Evolutionary conservation across 2,113 vertebrate genomes (phyloP), one percentile per base, ranked within the genome.

Genomic region (Catharus minimus): DNA sequence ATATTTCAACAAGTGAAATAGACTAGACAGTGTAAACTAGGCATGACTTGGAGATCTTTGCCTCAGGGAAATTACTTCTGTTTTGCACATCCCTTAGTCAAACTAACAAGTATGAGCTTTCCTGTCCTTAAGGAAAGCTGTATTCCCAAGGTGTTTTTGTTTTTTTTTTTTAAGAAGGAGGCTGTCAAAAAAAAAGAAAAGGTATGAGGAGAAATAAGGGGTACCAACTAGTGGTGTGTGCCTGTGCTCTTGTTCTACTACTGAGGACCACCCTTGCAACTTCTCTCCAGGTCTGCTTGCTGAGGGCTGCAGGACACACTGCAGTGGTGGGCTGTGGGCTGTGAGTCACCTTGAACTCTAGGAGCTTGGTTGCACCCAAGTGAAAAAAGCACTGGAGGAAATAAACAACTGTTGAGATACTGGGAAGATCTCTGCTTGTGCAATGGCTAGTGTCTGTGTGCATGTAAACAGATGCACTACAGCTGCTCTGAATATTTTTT

Each of bases 21-120:
- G 82, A 90, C 46, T 46, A 90, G 88, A 84, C 52, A 76, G 21
- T 49, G 47, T 88, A 86, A 90, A 43, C 43, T 82, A 93, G 94
- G 88, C 94, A 89, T 92, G 82, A 91, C 92, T 95, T 96, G 93
- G 95, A 95, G 93, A 91, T 90, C 94, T 94, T 90, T 96, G 93
- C 94, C 96, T 97, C 96, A 96, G 95, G 96, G 95, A 94, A 93
- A 88, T 89, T 11, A 93, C 57, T 96, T 93, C 72, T 89, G 41
- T 84, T 92, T 95, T 96, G 94, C 94, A 94, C 94, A 94, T 89
- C 87, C 62, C 33, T 53, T 89, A 66, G 55, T 72, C 69, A 68
- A 24, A 52, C 78, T 89, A 82, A 92, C 32, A 86, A 95, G 47
- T 27, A 11, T 58, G 47, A 91, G 49, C 58, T 94, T 91, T 90